Percentiles rank a stretch among this genome's conserved stretches.
Evolutionary conservation across 2,888 invertebrate genomes (phyloP).

Genomic region (Phortica okadai): DNA sequence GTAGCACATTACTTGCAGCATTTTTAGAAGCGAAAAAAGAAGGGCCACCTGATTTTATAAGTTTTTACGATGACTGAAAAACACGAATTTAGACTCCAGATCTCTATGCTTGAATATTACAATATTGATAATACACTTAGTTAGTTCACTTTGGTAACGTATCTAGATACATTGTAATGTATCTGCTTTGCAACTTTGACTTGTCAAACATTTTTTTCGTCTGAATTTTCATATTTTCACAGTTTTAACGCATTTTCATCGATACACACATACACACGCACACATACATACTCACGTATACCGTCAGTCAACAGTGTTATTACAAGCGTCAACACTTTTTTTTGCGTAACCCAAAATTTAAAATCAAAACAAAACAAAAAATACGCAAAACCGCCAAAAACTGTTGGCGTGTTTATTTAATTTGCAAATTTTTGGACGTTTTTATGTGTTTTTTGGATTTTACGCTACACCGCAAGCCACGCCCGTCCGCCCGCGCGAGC

Average conservation of each 20-base stretch:
- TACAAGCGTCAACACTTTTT: neutral
- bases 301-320: neutral
- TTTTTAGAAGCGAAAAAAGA: no score
- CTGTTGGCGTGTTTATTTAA: slow-evolving; percentile 26
- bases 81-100: no score
- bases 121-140: no score
- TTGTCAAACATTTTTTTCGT: neutral
- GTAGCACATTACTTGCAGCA: no score
- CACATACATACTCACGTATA: neutral
- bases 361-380: neutral
- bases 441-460: slow-evolving; percentile 12
- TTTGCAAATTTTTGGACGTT: slow-evolving; percentile 28
- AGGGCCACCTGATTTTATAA: no score
- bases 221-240: neutral
- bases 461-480: neutral
- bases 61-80: no score
- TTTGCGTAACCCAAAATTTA: neutral
- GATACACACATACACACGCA: neutral
- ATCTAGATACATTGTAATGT: no score
- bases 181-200: no score
- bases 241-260: neutral
- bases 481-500: neutral
- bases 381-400: neutral
- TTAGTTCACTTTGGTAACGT: no score
- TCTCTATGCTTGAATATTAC: no score